A percentile compares a stretch with the other conserved stretches of the same genome.
These are phyloP conservation scores for Eremophila alpestris DNA, from an alignment of 2,797 vertebrate species.

Conservation along the genomic window DNA sequence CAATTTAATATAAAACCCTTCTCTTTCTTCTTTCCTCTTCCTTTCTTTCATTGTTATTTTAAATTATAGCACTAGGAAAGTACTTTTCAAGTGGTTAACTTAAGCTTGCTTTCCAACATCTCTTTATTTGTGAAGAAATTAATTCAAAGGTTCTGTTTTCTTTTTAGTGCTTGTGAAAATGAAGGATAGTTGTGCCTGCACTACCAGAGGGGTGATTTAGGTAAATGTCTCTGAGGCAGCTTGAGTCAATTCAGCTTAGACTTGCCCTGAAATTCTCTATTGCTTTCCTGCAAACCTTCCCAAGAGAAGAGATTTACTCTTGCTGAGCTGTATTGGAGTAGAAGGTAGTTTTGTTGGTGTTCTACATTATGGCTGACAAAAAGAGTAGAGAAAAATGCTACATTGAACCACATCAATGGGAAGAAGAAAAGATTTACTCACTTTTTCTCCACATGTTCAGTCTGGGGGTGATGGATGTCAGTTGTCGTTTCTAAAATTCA, in stretches of 20 bases:
- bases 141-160: slow-evolving; percentile 33
- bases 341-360: not conserved
- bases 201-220: slow-evolving; percentile 45
- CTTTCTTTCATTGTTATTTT: slow-evolving; percentile 8
- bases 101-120: not conserved
- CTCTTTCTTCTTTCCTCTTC: not conserved
- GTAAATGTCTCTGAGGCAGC: slow-evolving; percentile 20
- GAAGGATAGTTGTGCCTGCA: slow-evolving; percentile 44
- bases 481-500: not conserved
- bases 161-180: slow-evolving; percentile 42
- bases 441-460: not conserved
- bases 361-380: not conserved
- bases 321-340: not conserved
- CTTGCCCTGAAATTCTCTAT: slow-evolving; percentile 29
- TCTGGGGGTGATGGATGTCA: not conserved
- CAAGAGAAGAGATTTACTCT: slow-evolving; percentile 20
- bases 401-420: not conserved
- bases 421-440: not conserved
- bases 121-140: slow-evolving; percentile 30
- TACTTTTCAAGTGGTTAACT: slow-evolving; percentile 46
- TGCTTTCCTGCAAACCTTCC: slow-evolving; percentile 10
- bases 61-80: not conserved
- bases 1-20: not conserved
- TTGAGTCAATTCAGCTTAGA: slow-evolving; percentile 40
- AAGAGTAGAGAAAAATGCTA: not conserved